phyloP scores from a whole-genome alignment of 2,113 vertebrate species.

The Petrocephalus microphthalmus region DNA sequence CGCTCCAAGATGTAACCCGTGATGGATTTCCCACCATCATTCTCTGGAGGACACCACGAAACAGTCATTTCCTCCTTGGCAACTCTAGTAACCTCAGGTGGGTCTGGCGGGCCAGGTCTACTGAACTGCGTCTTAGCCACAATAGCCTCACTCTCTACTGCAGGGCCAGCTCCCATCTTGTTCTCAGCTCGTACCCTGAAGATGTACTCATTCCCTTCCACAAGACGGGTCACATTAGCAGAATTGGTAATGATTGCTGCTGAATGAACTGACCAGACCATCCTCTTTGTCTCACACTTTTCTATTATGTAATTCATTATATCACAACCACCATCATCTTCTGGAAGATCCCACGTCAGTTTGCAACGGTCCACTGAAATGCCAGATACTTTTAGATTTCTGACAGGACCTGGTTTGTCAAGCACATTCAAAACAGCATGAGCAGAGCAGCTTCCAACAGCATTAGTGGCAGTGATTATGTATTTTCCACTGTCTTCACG shows the following conservation, averaged over 20 bases:
- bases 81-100: slow-evolving; percentile 85
- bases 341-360: slow-evolving; percentile 83
- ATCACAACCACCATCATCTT: slow-evolving; percentile 93
- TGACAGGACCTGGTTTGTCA: slow-evolving; percentile 85
- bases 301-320: slow-evolving; percentile 98
- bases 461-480: slow-evolving; percentile 79
- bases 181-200: slow-evolving; percentile 96
- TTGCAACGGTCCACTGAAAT: slow-evolving; percentile 84
- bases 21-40: slow-evolving; percentile 89
- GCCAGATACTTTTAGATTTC: slow-evolving; percentile 77
- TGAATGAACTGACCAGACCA: slow-evolving; percentile 90
- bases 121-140: slow-evolving; percentile 85
- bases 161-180: slow-evolving; percentile 96
- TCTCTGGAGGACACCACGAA: slow-evolving; percentile 84
- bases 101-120: slow-evolving; percentile 81
- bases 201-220: slow-evolving; percentile 93
- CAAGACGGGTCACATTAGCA: slow-evolving; percentile 81
- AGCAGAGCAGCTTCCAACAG: slow-evolving; percentile 77
- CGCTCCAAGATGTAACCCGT: slow-evolving; percentile 90
- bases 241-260: slow-evolving; percentile 76
- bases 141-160: slow-evolving; percentile 82
- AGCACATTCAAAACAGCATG: slow-evolving; percentile 82
- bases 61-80: slow-evolving; percentile 92
- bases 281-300: slow-evolving; percentile 95
- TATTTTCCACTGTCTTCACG: slow-evolving; percentile 89